Evolutionary conservation across 37 sponge, comb jelly and placozoan species (phyloP), one percentile per base, ranked within the genome.

Genomic region (Halisarca cf. caerulea): DNA sequence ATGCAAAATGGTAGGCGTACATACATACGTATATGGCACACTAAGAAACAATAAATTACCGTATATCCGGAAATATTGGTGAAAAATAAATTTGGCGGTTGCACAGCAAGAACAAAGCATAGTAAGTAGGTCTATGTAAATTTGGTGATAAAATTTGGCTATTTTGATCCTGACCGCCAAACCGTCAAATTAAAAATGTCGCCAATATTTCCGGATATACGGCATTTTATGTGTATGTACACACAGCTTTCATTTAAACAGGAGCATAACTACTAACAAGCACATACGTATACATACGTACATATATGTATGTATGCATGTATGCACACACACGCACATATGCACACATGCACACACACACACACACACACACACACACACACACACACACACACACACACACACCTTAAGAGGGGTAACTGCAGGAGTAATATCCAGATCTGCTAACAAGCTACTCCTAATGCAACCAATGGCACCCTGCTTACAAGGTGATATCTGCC

Each of bases 381-480:
- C 51, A 6, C 51, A 47, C 51, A 14, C 51, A 47, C 51, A 47
- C 51, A 62, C 30, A 27, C 64, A 62, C 64, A 62, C 64, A 38
- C 20, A 37, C 72, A 74, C 77, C 77, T 74, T 74, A 3, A 74
- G 20, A 18, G 77, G 77, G 21, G 77, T 74, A n/a, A n/a, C 43
- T 21, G 36, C 77, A n/a, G 77, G 77, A 39, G 77, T 74, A 11
- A 74, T 43, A 39, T 74, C 44, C 45, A 74, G 25, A 39, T 74
- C 77, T 44, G 23, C 41, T 9, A 18, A 37, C 25, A 23, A 24
- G 15, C 41, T 37, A 20, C 42, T 20, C 28, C 1, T n/a, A 5
- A 30, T 28, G 17, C 30, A 17, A 5, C 35, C 11, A 34, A 27
- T 30, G 1, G 15, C 17, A 28, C 69, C 11, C 51, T 47, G 69